Evolutionary conservation across 2,888 invertebrate species (phyloP).

Genomic region (Adelognathus sp.): DNA sequence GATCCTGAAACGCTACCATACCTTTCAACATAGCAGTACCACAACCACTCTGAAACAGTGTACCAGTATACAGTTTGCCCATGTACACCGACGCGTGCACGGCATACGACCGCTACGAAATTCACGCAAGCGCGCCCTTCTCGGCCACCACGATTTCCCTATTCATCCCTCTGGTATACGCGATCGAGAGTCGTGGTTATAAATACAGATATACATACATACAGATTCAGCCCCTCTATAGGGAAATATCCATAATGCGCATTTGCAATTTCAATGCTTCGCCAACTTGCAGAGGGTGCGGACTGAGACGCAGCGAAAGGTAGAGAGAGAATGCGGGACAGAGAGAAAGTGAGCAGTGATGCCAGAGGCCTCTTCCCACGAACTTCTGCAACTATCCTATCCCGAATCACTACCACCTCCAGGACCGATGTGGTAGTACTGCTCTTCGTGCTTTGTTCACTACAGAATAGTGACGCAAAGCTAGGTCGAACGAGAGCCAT

Average conservation of each 20-base stretch:
- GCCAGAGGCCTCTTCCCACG: conserved; percentile 34
- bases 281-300: conserved; percentile 71
- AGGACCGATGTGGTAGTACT: conserved; percentile 39
- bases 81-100: conserved; percentile 32
- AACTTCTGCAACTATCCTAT: conserved; percentile 42
- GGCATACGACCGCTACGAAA: conserved; percentile 35
- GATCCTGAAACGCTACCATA: not conserved
- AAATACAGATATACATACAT: conserved; percentile 59
- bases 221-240: conserved; percentile 75
- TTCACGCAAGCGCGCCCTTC: conserved; percentile 60
- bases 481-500: conserved; percentile 47
- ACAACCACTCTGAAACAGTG: not conserved
- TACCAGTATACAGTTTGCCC: conserved; percentile 23
- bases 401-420: conserved; percentile 50
- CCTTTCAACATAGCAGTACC: not conserved
- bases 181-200: conserved; percentile 56
- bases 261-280: conserved; percentile 81
- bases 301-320: conserved; percentile 18
- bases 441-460: conserved; percentile 40
- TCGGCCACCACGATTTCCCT: conserved; percentile 18
- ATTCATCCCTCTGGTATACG: conserved; percentile 41
- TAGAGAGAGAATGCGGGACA: conserved; percentile 10
- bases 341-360: conserved; percentile 40
- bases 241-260: conserved; percentile 81
- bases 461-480: conserved; percentile 49